Conservation (phyloP, 2,888 invertebrate genomes). For the Leptopilina drosophilae region DNA sequence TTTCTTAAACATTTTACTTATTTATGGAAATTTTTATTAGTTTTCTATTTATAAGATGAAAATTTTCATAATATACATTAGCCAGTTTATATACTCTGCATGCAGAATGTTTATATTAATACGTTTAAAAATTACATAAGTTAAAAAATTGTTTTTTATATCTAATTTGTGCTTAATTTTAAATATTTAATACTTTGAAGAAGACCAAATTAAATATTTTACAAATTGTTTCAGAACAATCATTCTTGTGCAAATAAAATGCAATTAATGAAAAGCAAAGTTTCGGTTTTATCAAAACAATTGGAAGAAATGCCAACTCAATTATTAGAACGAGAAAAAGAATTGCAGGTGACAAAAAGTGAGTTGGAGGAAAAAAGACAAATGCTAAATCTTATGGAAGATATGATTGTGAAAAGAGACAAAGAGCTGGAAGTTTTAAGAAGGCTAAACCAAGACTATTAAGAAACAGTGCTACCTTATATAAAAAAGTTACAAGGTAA, state of each 20-base stretch:
- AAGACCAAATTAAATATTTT: neutral
- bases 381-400: neutral
- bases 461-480: neutral
- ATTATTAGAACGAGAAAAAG: too few species aligned
- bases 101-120: too few species aligned
- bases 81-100: too few species aligned
- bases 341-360: neutral
- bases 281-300: neutral
- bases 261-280: neutral
- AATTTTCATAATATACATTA: too few species aligned
- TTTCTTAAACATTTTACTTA: too few species aligned
- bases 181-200: neutral
- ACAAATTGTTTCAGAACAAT: neutral
- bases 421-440: constrained; percentile 7
- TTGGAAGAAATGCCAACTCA: neutral
- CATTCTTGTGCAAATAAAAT: neutral
- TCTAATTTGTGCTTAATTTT: neutral
- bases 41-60: too few species aligned
- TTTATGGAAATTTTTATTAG: too few species aligned
- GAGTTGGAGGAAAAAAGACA: neutral
- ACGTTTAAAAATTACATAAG: too few species aligned
- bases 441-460: neutral
- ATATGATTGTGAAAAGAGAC: neutral
- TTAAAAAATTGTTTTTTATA: neutral
- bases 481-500: neutral